Evolutionary conservation across 2,797 vertebrate species (phyloP), one percentile per base, ranked within the genome.

Genomic region (Sparidentex hasta): DNA sequence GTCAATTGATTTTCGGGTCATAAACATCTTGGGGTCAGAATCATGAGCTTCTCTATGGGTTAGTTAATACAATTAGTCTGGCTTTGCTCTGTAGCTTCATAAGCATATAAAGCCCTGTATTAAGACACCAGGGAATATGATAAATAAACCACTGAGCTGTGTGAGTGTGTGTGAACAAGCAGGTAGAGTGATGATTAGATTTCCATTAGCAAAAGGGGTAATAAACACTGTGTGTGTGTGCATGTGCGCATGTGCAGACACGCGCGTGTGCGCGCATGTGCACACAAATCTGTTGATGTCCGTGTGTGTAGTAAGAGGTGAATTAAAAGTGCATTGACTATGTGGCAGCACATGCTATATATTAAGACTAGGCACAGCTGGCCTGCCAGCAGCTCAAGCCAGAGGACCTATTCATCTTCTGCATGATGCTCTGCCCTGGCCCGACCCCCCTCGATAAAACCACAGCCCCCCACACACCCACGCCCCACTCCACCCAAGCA

Each of bases 261-360:
- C 58, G 51, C 66, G 65, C 52, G 70, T 80, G 68, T 66, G 65
- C 52, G 70, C 76, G 68, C 38, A 25, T 4, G 54, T 71, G 70
- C n/a, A 76, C 58, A 76, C 47, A n/a, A 74, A 77, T 71, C 84
- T 51, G 87, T 81, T 76, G 33, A 81, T 82, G 84, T 74, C 44
- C 21, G 29, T 67, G 84, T 87, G 92, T 91, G 92, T 83, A 52
- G 90, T 88, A 69, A 84, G 87, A 91, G 90, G 79, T 91, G 94
- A 96, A 96, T 96, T 95, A 96, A 96, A 95, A 94, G 92, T 87
- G 93, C 95, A 96, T 96, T 95, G 96, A 97, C 95, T 96, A 93
- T 96, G 93, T 96, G 96, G 96, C 95, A 96, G 92, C 90, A 86
- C 76, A 74, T 86, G 89, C 95, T 91, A 94, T 96, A 96, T 96